Percentiles rank a stretch among this genome's conserved stretches.
These are phyloP conservation scores for Rhagophthalmus giganteus DNA, from an alignment of 2,888 invertebrate genomes.

Conservation along the genomic window DNA sequence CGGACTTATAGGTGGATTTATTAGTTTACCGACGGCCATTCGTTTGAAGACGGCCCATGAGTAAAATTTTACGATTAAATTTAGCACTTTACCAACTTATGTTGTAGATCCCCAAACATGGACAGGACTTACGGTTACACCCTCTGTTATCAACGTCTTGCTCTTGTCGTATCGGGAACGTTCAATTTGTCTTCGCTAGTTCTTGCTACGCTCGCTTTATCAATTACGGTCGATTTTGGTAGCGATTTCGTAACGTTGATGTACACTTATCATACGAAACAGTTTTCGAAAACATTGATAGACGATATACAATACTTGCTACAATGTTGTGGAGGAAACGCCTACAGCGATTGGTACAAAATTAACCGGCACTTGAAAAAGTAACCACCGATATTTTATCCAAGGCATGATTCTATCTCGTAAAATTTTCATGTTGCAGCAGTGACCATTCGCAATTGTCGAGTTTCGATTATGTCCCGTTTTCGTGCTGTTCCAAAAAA, in stretches of 20 bases:
- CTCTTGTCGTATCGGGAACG: conserved; percentile 33
- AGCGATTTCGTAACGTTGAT: conserved; percentile 28
- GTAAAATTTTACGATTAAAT: conserved; percentile 21
- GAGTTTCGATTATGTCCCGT: conserved; percentile 34
- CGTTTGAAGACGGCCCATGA: conserved; percentile 38
- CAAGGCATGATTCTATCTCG: too few species aligned
- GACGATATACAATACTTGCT: conserved; percentile 42
- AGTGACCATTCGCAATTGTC: too few species aligned
- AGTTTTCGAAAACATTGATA: conserved; percentile 36
- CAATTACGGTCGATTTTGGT: conserved; percentile 1
- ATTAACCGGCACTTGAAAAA: conserved; percentile 15
- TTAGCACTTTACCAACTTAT: not conserved
- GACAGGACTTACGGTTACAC: conserved; percentile 39
- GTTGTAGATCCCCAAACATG: conserved; percentile 34
- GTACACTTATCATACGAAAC: conserved; percentile 28
- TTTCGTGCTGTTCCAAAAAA: conserved; percentile 40
- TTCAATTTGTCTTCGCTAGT: conserved; percentile 30
- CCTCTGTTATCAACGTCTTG: conserved; percentile 39
- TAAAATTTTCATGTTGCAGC: too few species aligned
- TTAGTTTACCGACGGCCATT: conserved; percentile 40
- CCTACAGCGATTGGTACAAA: conserved; percentile 40
- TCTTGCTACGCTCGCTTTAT: conserved; percentile 21
- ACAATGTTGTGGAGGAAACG: conserved; percentile 42
- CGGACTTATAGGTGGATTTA: conserved; percentile 38
- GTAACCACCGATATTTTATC: not conserved